Percentiles rank a stretch among this genome's conserved stretches.
Conservation (phyloP, 2,113 vertebrate species). For the Hemiprocne comata region DNA sequence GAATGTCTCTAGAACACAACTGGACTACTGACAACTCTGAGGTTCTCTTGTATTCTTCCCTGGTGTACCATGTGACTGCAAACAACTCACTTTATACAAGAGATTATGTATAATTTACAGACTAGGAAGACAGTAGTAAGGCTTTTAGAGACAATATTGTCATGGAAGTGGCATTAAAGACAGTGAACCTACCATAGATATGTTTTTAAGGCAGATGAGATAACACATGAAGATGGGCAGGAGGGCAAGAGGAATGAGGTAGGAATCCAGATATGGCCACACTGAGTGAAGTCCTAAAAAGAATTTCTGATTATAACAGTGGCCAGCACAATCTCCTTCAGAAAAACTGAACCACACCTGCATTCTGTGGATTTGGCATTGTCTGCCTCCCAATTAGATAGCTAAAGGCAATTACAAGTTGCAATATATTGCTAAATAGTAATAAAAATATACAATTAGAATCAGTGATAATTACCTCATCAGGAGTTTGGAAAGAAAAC, state of each 20-base stretch:
- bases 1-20: background rate
- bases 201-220: background rate
- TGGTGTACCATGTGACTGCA: conserved; percentile 13
- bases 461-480: background rate
- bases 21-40: background rate
- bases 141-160: background rate
- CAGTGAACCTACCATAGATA: background rate
- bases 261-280: background rate
- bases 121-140: background rate
- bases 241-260: background rate
- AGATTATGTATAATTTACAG: background rate
- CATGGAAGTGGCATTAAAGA: background rate
- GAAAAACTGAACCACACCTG: background rate
- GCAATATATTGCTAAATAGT: background rate
- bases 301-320: background rate
- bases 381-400: background rate
- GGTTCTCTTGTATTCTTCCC: background rate
- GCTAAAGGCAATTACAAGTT: background rate
- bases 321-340: background rate
- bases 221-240: background rate
- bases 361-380: background rate
- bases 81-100: background rate
- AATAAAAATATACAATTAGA: background rate
- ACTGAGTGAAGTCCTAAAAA: background rate
- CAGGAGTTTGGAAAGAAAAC: background rate